A percentile compares a stretch with the other conserved stretches of the same genome.
phyloP scores from a whole-genome alignment of 2,113 vertebrate genomes.

The Mormyrus iriodes region DNA sequence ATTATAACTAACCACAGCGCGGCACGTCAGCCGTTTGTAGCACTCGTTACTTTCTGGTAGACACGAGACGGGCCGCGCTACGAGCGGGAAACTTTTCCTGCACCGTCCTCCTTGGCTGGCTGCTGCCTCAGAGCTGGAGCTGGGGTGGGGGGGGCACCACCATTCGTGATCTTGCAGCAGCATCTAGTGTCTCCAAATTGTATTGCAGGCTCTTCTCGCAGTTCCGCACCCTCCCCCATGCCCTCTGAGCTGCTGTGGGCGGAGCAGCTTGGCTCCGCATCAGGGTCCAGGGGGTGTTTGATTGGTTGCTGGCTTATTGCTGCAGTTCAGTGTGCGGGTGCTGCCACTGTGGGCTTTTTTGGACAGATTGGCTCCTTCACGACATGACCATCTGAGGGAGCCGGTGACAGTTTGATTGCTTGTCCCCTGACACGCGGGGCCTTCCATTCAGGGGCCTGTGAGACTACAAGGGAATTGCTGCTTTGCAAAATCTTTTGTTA shows the following conservation, averaged over 20 bases:
- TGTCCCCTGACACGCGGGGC: not conserved
- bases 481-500: not conserved
- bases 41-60: constrained; percentile 50
- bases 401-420: not conserved
- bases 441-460: not conserved
- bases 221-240: not conserved
- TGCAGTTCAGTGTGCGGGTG: not conserved
- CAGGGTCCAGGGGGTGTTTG: not conserved
- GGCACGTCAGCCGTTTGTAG: constrained; percentile 57
- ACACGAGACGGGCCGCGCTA: constrained; percentile 38
- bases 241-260: not conserved
- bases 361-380: not conserved
- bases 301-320: not conserved
- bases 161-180: constrained; percentile 59
- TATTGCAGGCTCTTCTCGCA: constrained; percentile 41
- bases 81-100: constrained; percentile 11
- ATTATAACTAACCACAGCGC: constrained; percentile 55
- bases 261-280: not conserved
- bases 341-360: not conserved
- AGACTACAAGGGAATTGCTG: not conserved
- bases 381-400: not conserved
- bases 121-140: not conserved
- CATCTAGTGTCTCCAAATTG: constrained; percentile 55
- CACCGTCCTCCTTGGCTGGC: constrained; percentile 20
- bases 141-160: constrained; percentile 10